Percentiles rank a stretch among this genome's conserved stretches.
Evolutionary conservation across 2,113 vertebrate species (phyloP).

Genomic region (Talpa occidentalis): DNA sequence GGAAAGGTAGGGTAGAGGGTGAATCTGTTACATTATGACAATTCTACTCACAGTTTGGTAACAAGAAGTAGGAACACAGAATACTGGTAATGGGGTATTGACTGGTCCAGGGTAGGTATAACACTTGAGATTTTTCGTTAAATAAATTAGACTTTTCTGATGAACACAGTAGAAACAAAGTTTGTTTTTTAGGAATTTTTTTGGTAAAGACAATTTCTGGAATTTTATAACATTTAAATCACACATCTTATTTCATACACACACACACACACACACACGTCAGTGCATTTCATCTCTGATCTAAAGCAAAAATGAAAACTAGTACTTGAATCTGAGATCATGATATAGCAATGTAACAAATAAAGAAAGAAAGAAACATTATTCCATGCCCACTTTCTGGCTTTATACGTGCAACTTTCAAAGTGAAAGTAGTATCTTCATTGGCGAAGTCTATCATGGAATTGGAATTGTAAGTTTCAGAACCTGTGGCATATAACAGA

Average conservation of each 20-base stretch:
- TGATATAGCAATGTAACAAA: background rate
- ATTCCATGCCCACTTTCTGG: background rate
- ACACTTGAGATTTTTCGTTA: background rate
- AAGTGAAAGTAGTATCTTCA: background rate
- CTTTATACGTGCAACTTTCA: background rate
- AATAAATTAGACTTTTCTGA: background rate
- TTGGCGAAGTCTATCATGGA: background rate
- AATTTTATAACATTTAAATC: slow-evolving; percentile 8
- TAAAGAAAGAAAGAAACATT: background rate
- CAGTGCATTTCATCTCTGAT: background rate
- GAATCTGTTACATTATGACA: background rate
- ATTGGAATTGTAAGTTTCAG: background rate
- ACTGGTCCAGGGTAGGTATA: background rate
- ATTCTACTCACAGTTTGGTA: background rate
- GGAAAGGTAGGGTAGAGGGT: background rate
- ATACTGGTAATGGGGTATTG: background rate
- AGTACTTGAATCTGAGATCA: background rate
- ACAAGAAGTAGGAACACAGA: background rate
- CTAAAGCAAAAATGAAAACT: background rate
- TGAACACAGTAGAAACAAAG: background rate
- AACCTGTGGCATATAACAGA: background rate
- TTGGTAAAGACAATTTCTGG: background rate
- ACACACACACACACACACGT: too few relatives aligned
- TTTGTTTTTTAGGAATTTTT: background rate
- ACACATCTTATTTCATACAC: background rate